Evolutionary conservation across 53 echinoderm and acorn worm species (phyloP), one percentile per base, ranked within the genome.

Genomic region (Apostichopus leukothele): DNA sequence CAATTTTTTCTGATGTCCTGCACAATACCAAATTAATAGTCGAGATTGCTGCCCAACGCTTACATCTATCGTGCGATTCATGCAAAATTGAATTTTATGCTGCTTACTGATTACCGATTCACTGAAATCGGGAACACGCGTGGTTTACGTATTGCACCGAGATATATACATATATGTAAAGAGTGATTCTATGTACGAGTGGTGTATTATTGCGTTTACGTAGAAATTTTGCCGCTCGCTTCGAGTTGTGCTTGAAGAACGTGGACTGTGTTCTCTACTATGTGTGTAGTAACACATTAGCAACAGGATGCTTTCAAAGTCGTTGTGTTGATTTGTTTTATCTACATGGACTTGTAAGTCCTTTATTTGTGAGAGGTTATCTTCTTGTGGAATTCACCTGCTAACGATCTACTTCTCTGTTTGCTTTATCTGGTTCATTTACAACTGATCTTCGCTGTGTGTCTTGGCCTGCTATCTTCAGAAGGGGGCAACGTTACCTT

Each of bases 61-160:
- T 53, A 79, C 20, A 55, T 54, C 81, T 25, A 22, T 81, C 81
- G 81, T 51, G 81, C 81, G 53, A 23, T 81, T 54, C 81, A 81
- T 81, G 81, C 81, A 81, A 81, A 81, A 81, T 81, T 81, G 81
- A 81, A 81, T 81, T n/a, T 13, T 59, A 80, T 53, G 81, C 20
- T 59, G 53, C 51, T 5, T 81, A 57, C 81, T 81, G 81, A 81
- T 81, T 81, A 81, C 81, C 21, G 59, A 81, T 81, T 54, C 81
- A 81, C 52, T 22, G 22, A 59, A 25, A 55, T 21, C 81, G 54
- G 22, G 22, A 54, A 52, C 79, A 79, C 79, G 79, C 79, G 81
- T 59, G 81, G 54, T 81, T 81, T 81, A 81, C 81, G 81, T 81
- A 21, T 71, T 18, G 71, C 71, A 16, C 6, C 18, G 18, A 71